Base-by-base conservation (phyloP, 2,888 invertebrate genomes). In the Achlya flavicornis region DNA sequence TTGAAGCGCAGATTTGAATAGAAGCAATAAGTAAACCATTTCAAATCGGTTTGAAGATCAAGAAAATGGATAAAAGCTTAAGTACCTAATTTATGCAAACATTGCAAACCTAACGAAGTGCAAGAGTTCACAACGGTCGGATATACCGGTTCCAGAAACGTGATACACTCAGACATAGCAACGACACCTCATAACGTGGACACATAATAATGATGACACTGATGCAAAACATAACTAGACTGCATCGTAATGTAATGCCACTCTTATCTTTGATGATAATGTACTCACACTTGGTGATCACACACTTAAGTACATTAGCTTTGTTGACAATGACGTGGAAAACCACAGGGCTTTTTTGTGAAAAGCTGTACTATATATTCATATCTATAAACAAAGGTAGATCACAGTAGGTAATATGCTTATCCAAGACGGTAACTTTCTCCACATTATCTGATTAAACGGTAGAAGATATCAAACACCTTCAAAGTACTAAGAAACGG, bases 141-240 rank as follows among this genome's bases (percentile, higher is more conserved):
- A 19, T 61, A 66, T 78, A 82, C 79, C 77, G 77, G 83, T 83
- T 77, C 69, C 60, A 61, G 58, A 58, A 57, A 65, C 41, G 43
- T 41, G 41, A 60, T 60, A 60, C 16, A 41, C 4, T 62, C 66
- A 68, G 68, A 73, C 41, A 12, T 12, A 41, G 41, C 41, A 41
- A 41, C 41, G 41, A 41, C 70, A 78, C 75, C 53, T 69, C 60
- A 60, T 60, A 59, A 59, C 41, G n/a, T 61, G 43, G 38, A 33
- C 58, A 38, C 64, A 64, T 63, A 64, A 62, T 65, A 67, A 67
- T 63, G 61, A 67, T 62, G 58, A 62, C 62, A 62, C 53, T 58
- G 62, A 58, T 58, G 32, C 61, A 58, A 16, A 70, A 65, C 65
- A 64, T 62, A 65, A 70, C 68, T 64, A 66, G 70, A 70, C 68